Base-by-base conservation (phyloP, 2,797 vertebrate genomes). In the Betta splendens region DNA sequence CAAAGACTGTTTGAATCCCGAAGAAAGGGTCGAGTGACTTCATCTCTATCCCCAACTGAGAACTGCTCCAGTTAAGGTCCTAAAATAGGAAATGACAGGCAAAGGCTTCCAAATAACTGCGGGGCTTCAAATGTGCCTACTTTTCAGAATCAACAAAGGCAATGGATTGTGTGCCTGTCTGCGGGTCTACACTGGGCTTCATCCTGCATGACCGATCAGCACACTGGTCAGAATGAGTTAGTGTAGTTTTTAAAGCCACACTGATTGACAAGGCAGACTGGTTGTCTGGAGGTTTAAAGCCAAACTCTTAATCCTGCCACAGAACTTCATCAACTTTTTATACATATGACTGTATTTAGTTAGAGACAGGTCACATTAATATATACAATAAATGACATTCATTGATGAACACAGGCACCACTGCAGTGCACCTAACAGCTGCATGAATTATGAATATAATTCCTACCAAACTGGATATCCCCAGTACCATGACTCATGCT, bases 31-130 rank as follows among this genome's bases (percentile, higher is more conserved):
- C 85, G 72, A 56, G 81, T 85, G 78, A 86, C 83, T 81, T 81
- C 77, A 83, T 84, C 58, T 72, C 69, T 82, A 39, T 61, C 31
- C 69, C 85, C 86, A 80, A 87, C 83, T 77, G 89, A 86, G 88
- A 87, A 78, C 28, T 88, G 88, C 83, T 88, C 88, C 75, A 88
- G 74, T 86, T 91, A 69, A 60, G 44, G 35, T 81, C 67, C 61
- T 65, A 86, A 89, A 88, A 89, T 87, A 85, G 70, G 82, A 88
- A 75, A 70, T 21, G 86, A 89, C 85, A 85, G 68, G 80, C 75
- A 73, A 77, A 80, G 70, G 77, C 85, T 85, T 87, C 72, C 66
- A 75, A 81, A 89, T 86, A 85, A 76, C 87, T 77, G 84, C 86
- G 57, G 82, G 87, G 83, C 81, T 71, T 75, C 35, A 18, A 75